A percentile compares a stretch with the other conserved stretches of the same genome.
Conservation (phyloP, 2,113 vertebrate genomes). For the Boleophthalmus pectinirostris region DNA sequence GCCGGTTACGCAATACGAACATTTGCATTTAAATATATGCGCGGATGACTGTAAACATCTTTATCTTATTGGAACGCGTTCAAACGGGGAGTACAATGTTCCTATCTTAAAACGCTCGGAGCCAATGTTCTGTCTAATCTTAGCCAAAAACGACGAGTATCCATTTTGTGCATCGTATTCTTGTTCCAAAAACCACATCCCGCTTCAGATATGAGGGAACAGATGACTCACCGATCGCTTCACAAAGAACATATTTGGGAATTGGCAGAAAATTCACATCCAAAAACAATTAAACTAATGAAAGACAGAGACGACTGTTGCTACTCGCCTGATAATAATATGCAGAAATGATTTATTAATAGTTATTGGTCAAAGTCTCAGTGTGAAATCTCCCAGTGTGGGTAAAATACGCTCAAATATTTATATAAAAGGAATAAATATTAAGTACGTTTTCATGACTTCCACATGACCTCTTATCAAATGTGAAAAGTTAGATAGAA, state of each 20-base stretch:
- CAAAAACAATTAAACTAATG: not conserved
- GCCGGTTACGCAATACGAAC: too few relatives aligned
- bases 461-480: not conserved
- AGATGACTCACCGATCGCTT: not conserved
- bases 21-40: too few relatives aligned
- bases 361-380: not conserved
- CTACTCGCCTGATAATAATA: not conserved
- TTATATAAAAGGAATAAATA: not conserved
- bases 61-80: not conserved
- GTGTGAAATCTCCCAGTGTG: not conserved
- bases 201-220: not conserved
- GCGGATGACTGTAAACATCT: not conserved
- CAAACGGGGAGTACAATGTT: not conserved
- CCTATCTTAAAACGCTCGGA: not conserved
- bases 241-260: not conserved
- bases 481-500: not conserved
- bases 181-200: not conserved
- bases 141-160: not conserved
- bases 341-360: not conserved
- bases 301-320: not conserved
- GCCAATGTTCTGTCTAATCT: not conserved
- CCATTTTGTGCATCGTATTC: not conserved
- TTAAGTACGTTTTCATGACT: not conserved
- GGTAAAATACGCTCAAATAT: not conserved
- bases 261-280: not conserved